Evolutionary conservation across 2,797 vertebrate genomes (phyloP).

Genomic region (Macropodus opercularis): DNA sequence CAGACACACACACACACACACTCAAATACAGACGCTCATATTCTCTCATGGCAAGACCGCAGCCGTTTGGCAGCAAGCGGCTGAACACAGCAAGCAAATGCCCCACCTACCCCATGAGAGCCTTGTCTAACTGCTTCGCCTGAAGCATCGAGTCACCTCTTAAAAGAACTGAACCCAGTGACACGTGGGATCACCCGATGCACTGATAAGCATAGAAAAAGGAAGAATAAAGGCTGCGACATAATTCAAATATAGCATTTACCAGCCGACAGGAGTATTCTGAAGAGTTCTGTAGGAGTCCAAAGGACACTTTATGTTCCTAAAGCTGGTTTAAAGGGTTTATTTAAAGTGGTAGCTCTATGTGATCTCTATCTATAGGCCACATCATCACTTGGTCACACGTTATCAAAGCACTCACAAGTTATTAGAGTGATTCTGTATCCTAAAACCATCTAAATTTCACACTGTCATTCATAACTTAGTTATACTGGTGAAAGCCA

Average conservation of each 20-base stretch:
- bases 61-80: conserved; percentile 57
- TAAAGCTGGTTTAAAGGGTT: conserved; percentile 20
- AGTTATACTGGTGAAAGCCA: too few relatives aligned
- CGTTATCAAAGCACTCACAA: too few relatives aligned
- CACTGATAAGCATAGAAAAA: conserved; percentile 37
- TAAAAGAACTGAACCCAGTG: conserved; percentile 58
- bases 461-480: too few relatives aligned
- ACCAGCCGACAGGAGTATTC: conserved; percentile 10
- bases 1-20: conserved; percentile 1
- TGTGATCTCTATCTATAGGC: conserved; percentile 11
- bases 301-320: conserved; percentile 16
- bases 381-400: too few relatives aligned
- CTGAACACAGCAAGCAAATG: conserved; percentile 45
- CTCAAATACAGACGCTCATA: conserved; percentile 25
- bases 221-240: neutral
- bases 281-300: conserved; percentile 44
- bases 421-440: too few relatives aligned
- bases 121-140: conserved; percentile 62
- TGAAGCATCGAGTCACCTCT: conserved; percentile 65
- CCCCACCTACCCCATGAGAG: conserved; percentile 15
- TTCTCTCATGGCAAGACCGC: conserved; percentile 48
- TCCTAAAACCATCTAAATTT: too few relatives aligned
- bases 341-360: conserved; percentile 20
- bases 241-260: conserved; percentile 54
- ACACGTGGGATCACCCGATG: conserved; percentile 47